Evolutionary conservation across 2,113 vertebrate genomes (phyloP), one percentile per base, ranked within the genome.

Genomic region (Formicarius rufipectus): DNA sequence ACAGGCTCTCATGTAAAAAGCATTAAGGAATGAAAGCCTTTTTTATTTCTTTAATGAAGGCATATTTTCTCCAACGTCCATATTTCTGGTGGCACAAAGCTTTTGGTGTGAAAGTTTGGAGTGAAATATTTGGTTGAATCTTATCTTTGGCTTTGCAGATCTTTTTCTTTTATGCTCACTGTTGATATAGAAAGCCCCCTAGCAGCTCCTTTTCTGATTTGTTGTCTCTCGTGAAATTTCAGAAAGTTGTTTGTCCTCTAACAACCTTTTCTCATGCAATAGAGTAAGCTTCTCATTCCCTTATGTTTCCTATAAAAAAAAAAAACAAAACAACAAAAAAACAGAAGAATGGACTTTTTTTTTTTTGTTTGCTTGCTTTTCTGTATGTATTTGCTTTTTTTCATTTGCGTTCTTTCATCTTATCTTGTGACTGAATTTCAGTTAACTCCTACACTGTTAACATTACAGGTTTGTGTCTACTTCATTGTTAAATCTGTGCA

Each of bases 371-470:
- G n/a, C n/a, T n/a, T n/a, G n/a, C n/a, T n/a, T n/a, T n/a, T n/a
- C n/a, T n/a, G n/a, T n/a, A n/a, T n/a, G n/a, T n/a, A n/a, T n/a
- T n/a, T n/a, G 25, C 5, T 30, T 20, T 69, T 81, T 76, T 31
- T 5, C 8, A 12, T 56, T 18, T 30, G 21, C 39, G 14, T 31
- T 68, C 22, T 96, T 91, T 93, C 72, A 52, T 94, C 88, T 85
- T 91, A 94, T 87, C 64, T 39, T 79, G 84, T 82, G 91, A 89
- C 66, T 85, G 64, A 91, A 84, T 95, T 93, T 87, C 63, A 90
- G 91, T 71, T 68, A 66, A 39, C 40, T 78, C 37, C 81, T 89
- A 63, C 31, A 33, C 30, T 81, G 71, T 90, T 75, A 69, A 30
- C 17, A 11, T 77, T 87, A 83, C 45, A 78, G 37, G 50, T 96